A percentile compares a stretch with the other conserved stretches of the same genome.
Evolutionary conservation across 2,797 vertebrate genomes (phyloP).

Genomic region (Spinibarbus caldwelli): DNA sequence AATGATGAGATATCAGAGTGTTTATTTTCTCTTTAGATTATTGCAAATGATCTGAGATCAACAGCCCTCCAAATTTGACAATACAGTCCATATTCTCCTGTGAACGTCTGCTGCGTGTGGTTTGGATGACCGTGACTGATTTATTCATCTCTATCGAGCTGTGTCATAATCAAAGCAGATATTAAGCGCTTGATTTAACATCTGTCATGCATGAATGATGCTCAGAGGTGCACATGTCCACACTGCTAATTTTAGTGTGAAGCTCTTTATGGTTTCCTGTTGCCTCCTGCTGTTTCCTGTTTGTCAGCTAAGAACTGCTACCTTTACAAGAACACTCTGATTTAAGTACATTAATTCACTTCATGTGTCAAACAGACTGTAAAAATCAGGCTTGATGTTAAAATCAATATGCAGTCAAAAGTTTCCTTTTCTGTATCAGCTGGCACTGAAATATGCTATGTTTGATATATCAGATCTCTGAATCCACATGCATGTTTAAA

Average conservation of each 20-base stretch:
- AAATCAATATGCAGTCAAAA: neutral
- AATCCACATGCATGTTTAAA: neutral
- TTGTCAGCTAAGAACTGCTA: neutral
- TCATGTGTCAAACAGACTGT: neutral
- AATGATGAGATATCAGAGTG: neutral
- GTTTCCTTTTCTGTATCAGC: too few relatives aligned
- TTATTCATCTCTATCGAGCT: neutral
- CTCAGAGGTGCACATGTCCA: constrained; percentile 8
- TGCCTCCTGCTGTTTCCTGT: constrained; percentile 23
- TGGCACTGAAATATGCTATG: neutral
- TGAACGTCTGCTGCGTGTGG: too few relatives aligned
- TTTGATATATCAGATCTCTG: neutral
- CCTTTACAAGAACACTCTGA: neutral
- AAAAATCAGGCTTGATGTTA: too few relatives aligned
- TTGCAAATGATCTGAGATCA: neutral
- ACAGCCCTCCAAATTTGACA: neutral
- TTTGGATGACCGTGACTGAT: neutral
- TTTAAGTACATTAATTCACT: neutral
- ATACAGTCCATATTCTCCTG: neutral
- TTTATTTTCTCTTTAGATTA: neutral
- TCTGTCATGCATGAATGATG: neutral
- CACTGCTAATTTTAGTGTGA: constrained; percentile 40
- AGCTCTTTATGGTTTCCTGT: constrained; percentile 41
- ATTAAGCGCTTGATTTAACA: neutral
- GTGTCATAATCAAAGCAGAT: neutral